A percentile compares a stretch with the other conserved stretches of the same genome.
Conservation (phyloP, 2,888 invertebrate species). For the Junonia oenone region DNA sequence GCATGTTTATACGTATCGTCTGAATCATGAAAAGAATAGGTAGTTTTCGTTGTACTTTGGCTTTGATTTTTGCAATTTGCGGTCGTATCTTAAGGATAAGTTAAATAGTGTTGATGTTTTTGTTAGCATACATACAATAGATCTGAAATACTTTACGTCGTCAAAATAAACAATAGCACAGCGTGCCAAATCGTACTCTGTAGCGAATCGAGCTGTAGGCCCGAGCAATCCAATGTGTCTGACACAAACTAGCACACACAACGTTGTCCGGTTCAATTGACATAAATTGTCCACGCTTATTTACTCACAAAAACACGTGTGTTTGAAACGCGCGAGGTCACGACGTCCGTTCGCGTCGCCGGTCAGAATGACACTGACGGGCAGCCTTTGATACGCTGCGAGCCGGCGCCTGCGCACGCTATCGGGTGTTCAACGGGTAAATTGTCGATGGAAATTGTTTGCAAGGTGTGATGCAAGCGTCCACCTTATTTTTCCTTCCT, state of each 20-base stretch:
- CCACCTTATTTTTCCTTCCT: slow-evolving; percentile 39
- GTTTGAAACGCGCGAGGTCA: slow-evolving; percentile 32
- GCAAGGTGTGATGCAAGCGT: slow-evolving; percentile 45
- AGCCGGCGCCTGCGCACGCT: slow-evolving; percentile 53
- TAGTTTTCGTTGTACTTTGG: not conserved
- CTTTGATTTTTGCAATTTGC: not conserved
- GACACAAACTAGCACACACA: slow-evolving; percentile 36
- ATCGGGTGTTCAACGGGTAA: slow-evolving; percentile 55
- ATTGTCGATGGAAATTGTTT: slow-evolving; percentile 55
- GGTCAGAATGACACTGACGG: slow-evolving; percentile 53
- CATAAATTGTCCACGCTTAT: slow-evolving; percentile 47
- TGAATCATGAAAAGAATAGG: not conserved
- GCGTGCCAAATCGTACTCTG: slow-evolving; percentile 44
- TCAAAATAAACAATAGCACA: slow-evolving; percentile 51
- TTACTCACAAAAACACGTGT: slow-evolving; percentile 67
- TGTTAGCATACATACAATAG: slow-evolving; percentile 25
- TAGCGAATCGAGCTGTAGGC: slow-evolving; percentile 35
- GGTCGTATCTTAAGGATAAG: not conserved
- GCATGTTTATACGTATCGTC: not conserved
- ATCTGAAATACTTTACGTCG: slow-evolving; percentile 19
- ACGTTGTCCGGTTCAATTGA: slow-evolving; percentile 45
- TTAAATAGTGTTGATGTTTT: slow-evolving; percentile 17
- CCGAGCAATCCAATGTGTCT: slow-evolving; percentile 56
- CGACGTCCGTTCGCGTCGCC: slow-evolving; percentile 47
- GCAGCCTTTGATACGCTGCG: slow-evolving; percentile 29